Conservation (phyloP, 2,113 vertebrate genomes). For the Sakesphorus luctuosus region DNA sequence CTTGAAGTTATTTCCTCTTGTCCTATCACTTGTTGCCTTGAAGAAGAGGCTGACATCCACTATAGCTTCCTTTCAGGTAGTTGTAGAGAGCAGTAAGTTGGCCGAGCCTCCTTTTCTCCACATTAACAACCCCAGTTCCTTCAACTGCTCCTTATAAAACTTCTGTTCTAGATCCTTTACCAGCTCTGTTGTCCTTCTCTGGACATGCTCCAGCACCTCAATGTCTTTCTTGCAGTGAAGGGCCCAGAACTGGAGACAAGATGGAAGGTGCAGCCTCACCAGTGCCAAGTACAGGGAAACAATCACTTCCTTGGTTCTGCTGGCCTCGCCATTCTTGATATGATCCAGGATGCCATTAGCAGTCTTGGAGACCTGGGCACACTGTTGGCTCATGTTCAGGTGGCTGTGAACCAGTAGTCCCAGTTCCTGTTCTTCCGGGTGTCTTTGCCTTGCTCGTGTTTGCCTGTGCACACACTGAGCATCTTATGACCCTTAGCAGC, state of each 20-base stretch:
- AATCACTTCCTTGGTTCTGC: background rate
- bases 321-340: background rate
- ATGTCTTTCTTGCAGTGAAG: background rate
- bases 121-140: background rate
- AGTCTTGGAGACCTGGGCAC: background rate
- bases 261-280: rapidly evolving
- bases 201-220: rapidly evolving
- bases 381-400: background rate
- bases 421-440: background rate
- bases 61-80: background rate
- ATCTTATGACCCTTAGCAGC: background rate
- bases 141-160: background rate
- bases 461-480: background rate
- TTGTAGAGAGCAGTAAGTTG: background rate
- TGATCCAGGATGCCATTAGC: background rate
- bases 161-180: background rate
- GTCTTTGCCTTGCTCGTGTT: background rate
- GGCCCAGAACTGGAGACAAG: background rate
- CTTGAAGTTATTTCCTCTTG: background rate
- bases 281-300: too few relatives aligned
- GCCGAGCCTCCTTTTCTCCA: background rate
- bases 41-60: background rate
- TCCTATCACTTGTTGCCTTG: background rate
- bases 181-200: background rate
- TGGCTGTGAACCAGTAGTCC: rapidly evolving